Evolutionary conservation across 2,888 invertebrate species (phyloP), one percentile per base, ranked within the genome.

Genomic region (Limnephilus marmoratus): DNA sequence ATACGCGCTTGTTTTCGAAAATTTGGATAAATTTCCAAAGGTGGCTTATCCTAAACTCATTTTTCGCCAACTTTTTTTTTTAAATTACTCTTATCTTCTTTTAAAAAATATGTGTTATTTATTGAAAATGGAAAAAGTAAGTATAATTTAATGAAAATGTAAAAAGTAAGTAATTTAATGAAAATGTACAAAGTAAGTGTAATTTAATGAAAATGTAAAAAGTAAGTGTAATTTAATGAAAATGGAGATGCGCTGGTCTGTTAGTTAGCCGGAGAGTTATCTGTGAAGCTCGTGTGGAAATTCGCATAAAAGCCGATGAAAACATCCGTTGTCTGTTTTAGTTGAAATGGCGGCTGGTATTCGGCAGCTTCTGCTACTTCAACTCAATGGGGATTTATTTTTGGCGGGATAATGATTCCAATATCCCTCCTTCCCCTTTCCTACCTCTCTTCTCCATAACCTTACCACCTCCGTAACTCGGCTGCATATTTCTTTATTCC

Each of bases 301-400:
- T 68, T 53, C 87, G 45, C 87, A 18, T 87, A 87, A 68, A 87
- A 68, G 68, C 24, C 68, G 68, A 68, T 68, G 68, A 68, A 68
- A 68, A 68, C 68, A 68, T 68, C n/a, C 68, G 68, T 68, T 68
- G 68, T 68, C 68, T 68, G 68, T 68, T 68, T 68, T 68, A 24
- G 68, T 68, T 68, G 24, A 68, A 29, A 31, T 53, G 53, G 87
- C 15, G 49, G 87, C 45, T 29, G 53, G 53, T 53, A 53, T 87
- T 53, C 87, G 34, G 31, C 87, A 49, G 87, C 87, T 87, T 89
- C 88, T 89, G 41, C 83, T 81, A 12, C 37, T 41, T 34, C 41
- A 81, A 92, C 90, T 92, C 92, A 85, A 92, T 92, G 92, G 91
- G 88, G 87, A 91, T 83, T 91, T 92, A 92, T 92, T 92, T 92